phyloP scores from a whole-genome alignment of 1,140 invertebrate genomes.

The Bathynomus jamesi region DNA sequence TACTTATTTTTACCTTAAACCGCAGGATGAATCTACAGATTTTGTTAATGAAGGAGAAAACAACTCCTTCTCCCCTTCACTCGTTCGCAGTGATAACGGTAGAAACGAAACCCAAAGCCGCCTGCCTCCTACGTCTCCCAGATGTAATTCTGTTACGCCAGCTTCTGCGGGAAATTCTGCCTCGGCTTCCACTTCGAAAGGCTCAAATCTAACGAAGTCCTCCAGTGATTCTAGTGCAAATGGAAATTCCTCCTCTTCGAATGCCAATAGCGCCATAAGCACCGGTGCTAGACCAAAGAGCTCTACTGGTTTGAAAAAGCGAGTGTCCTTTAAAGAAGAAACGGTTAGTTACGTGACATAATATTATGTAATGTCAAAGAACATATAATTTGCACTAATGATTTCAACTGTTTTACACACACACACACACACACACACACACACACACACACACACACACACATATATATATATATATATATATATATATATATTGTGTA shows the following conservation, averaged over 20 bases:
- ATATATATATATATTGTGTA: too few relatives aligned
- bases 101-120: slow-evolving; percentile 15
- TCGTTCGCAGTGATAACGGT: background rate
- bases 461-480: too few relatives aligned
- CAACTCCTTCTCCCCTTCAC: too few relatives aligned
- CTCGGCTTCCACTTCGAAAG: slow-evolving; percentile 21
- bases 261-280: slow-evolving; percentile 13
- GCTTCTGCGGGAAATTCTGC: slow-evolving; percentile 8
- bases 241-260: slow-evolving; percentile 12
- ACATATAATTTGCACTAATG: background rate
- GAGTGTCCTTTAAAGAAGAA: slow-evolving; percentile 36
- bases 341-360: slow-evolving; percentile 10
- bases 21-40: too few relatives aligned
- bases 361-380: background rate
- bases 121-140: slow-evolving; percentile 27
- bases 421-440: too few relatives aligned
- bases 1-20: too few relatives aligned
- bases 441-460: too few relatives aligned
- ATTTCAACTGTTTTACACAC: too few relatives aligned
- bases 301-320: slow-evolving; percentile 27
- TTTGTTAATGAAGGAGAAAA: too few relatives aligned
- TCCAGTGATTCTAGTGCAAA: slow-evolving; percentile 35
- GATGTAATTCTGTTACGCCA: slow-evolving; percentile 19
- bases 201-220: slow-evolving; percentile 30
- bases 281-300: slow-evolving; percentile 34